These are phyloP conservation scores for Apodemus agrarius DNA, from an alignment of 2,797 vertebrate genomes.

Conservation along the genomic window DNA sequence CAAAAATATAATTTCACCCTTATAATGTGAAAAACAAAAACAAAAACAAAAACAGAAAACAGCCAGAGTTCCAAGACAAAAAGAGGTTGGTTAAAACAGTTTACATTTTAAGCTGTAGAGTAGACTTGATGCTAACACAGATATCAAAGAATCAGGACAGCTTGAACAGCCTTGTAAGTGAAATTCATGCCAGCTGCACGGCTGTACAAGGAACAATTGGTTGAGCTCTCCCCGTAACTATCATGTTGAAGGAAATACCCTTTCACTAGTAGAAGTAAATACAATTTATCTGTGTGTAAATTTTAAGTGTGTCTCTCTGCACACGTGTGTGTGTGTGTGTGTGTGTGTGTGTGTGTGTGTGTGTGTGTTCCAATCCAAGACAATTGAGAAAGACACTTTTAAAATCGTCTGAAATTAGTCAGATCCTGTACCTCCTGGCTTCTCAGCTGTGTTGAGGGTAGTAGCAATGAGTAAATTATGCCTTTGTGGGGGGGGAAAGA, in stretches of 20 bases:
- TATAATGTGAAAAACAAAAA: background rate
- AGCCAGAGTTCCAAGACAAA: background rate
- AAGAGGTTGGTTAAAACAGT: background rate
- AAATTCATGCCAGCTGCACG: background rate
- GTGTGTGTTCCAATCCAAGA: background rate
- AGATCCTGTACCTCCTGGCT: background rate
- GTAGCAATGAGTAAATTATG: background rate
- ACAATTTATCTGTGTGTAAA: background rate
- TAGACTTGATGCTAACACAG: background rate
- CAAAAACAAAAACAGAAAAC: background rate
- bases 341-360: background rate
- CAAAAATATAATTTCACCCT: background rate
- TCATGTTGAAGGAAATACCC: background rate
- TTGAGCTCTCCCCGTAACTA: background rate
- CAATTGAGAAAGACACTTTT: background rate
- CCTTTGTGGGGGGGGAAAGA: background rate
- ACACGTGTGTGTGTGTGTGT: background rate
- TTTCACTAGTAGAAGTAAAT: background rate
- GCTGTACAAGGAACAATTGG: background rate
- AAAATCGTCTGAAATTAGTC: background rate
- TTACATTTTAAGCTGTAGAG: background rate
- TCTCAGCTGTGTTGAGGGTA: background rate
- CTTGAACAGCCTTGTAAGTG: background rate
- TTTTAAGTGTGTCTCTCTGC: background rate
- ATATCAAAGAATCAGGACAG: conserved; percentile 8